These are phyloP conservation scores for Magallana angulata DNA, from an alignment of 1,140 invertebrate species.

Conservation along the genomic window DNA sequence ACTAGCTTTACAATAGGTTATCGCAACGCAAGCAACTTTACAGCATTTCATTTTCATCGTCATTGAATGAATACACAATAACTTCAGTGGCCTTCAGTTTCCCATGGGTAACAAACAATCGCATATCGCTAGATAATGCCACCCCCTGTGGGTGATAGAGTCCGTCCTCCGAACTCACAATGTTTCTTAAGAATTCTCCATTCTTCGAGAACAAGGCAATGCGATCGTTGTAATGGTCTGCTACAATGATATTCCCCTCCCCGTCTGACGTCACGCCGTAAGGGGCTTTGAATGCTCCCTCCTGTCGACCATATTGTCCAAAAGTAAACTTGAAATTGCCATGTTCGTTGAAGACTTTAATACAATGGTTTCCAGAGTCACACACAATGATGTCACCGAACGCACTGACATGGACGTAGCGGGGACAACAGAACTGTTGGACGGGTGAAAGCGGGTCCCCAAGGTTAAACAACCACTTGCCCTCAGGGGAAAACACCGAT, in stretches of 20 bases:
- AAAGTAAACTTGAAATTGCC: conserved; percentile 81
- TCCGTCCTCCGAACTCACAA: conserved; percentile 61
- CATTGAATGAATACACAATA: conserved; percentile 48
- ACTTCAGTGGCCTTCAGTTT: conserved; percentile 60
- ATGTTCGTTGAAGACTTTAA: conserved; percentile 69
- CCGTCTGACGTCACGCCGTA: conserved; percentile 93
- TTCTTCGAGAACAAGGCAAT: conserved; percentile 61
- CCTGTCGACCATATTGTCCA: conserved; percentile 86
- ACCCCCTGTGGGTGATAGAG: conserved; percentile 65
- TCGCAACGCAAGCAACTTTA: too few species aligned
- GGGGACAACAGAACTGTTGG: conserved; percentile 56
- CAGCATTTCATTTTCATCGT: neutral
- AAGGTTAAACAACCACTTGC: conserved; percentile 52
- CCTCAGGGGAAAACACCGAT: conserved; percentile 46
- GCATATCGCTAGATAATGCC: conserved; percentile 52
- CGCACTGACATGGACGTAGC: conserved; percentile 60
- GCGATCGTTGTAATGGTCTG: conserved; percentile 94
- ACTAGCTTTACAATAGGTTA: too few species aligned
- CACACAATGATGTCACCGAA: conserved; percentile 67
- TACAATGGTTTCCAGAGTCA: conserved; percentile 72
- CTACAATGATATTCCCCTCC: conserved; percentile 90
- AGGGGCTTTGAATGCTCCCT: conserved; percentile 90
- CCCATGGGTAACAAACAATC: conserved; percentile 61
- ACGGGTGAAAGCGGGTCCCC: neutral
- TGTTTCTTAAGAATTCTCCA: conserved; percentile 65